These are phyloP conservation scores for Stigmatopora nigra DNA, from an alignment of 2,113 vertebrate species.

Conservation along the genomic window DNA sequence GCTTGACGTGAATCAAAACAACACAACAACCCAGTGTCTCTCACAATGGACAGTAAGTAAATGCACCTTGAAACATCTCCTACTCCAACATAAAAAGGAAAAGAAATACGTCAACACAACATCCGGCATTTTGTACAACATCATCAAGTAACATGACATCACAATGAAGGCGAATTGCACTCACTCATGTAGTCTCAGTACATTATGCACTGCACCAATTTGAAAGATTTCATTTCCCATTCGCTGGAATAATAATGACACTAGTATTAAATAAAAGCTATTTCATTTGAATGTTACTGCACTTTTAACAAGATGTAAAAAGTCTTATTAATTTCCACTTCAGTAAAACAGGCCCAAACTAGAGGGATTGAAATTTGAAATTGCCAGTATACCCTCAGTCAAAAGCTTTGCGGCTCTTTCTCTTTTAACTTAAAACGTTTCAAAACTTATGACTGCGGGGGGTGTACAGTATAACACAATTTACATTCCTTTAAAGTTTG, in stretches of 20 bases:
- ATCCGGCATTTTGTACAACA: conserved; percentile 36
- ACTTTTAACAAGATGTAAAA: not conserved
- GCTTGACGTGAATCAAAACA: conserved; percentile 38
- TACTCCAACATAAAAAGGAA: conserved; percentile 34
- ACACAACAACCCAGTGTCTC: conserved; percentile 37
- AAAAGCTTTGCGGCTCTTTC: not conserved
- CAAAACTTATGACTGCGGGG: not conserved
- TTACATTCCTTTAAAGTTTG: not conserved
- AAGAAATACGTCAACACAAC: conserved; percentile 29
- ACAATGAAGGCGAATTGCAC: conserved; percentile 21
- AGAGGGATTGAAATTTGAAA: too few species aligned
- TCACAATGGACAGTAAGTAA: conserved; percentile 42
- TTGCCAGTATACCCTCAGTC: too few species aligned
- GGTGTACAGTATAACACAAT: not conserved
- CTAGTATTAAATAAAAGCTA: not conserved
- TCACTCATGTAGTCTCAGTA: conserved; percentile 12
- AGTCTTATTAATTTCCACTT: conserved; percentile 7
- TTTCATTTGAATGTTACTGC: not conserved
- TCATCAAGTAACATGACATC: conserved; percentile 2
- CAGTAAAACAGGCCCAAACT: not conserved
- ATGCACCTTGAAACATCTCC: conserved; percentile 40
- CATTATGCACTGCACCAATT: conserved; percentile 17
- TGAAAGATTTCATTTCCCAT: conserved; percentile 19
- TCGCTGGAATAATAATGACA: conserved; percentile 22
- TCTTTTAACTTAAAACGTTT: not conserved